Base-by-base conservation (phyloP, 2,113 vertebrate genomes). In the Narcine bancroftii region DNA sequence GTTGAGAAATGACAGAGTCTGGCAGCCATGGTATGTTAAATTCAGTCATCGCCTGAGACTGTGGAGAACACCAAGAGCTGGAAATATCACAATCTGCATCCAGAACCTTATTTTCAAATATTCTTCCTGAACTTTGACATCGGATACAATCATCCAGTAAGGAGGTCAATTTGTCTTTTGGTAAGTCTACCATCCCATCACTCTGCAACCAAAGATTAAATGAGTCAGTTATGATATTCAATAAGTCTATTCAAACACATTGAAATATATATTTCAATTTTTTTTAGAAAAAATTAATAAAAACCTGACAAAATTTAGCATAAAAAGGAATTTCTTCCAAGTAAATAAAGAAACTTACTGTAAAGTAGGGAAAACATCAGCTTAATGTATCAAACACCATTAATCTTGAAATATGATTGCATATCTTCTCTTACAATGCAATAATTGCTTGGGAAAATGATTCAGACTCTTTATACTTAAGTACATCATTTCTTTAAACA, bases 141-240 rank as follows among this genome's bases (percentile, higher is more conserved):
- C 93, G 93, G 65, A 94, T 93, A 92, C 95, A 96, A 93, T 94
- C 94, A 92, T 95, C 95, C 94, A 97, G 93, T 94, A 97, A 95
- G 94, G 92, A 94, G 89, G 94, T 95, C 93, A 96, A 93, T 93
- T 95, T 95, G 91, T 94, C 94, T 94, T 96, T 95, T 93, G 96
- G 96, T 93, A 96, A 94, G 94, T 93, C 65, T 21, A 0, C 93
- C 92, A 94, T 92, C 93, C 94, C 93, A 77, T 94, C 93, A 93
- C 94, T 42, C 96, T 96, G 95, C 73, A 91, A 47, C 9, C 65
- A 93, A 89, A 94, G 93, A 94, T 77, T 92, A 93, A 3, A 93
- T 93, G 94, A 94, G 93, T 94, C 26, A 91, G 24, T 10, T 26
- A 69, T 47, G 21, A 26, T 29, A 83, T 83, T 53, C 79, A 83